These are phyloP conservation scores for Poecile atricapillus DNA, from an alignment of 2,113 vertebrate species.

Conservation along the genomic window DNA sequence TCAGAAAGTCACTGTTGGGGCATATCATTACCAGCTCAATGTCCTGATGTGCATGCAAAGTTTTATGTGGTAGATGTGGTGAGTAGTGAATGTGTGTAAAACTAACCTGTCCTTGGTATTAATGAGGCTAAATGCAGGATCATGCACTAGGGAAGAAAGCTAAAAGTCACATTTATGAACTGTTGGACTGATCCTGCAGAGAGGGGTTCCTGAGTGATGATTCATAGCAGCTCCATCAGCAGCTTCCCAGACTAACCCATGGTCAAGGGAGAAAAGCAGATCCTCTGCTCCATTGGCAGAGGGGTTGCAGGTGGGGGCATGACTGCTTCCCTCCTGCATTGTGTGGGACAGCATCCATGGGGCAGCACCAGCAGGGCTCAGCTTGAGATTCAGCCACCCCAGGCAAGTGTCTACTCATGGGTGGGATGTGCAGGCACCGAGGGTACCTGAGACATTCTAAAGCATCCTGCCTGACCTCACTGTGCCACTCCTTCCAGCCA, in stretches of 20 bases:
- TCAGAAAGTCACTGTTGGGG: neutral
- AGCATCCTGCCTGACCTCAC: neutral
- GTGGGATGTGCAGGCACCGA: neutral
- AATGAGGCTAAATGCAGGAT: neutral
- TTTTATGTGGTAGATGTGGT: neutral
- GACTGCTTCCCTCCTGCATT: neutral
- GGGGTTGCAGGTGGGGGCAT: neutral
- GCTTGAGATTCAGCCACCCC: neutral
- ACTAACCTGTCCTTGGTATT: neutral
- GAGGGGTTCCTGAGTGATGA: neutral
- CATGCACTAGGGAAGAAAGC: neutral
- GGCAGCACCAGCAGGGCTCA: neutral
- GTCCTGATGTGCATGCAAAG: neutral
- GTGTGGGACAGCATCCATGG: neutral
- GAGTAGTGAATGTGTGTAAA: neutral
- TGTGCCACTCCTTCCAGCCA: neutral
- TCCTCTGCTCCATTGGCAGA: neutral
- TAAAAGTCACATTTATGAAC: neutral
- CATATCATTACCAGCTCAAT: neutral
- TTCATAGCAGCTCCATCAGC: neutral
- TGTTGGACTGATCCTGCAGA: neutral
- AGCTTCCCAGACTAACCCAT: neutral
- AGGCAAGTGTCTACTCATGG: neutral
- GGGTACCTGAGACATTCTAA: neutral
- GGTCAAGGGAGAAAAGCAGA: neutral